Base-by-base conservation (phyloP, 2,888 invertebrate genomes). In the Punctoribates punctum region DNA sequence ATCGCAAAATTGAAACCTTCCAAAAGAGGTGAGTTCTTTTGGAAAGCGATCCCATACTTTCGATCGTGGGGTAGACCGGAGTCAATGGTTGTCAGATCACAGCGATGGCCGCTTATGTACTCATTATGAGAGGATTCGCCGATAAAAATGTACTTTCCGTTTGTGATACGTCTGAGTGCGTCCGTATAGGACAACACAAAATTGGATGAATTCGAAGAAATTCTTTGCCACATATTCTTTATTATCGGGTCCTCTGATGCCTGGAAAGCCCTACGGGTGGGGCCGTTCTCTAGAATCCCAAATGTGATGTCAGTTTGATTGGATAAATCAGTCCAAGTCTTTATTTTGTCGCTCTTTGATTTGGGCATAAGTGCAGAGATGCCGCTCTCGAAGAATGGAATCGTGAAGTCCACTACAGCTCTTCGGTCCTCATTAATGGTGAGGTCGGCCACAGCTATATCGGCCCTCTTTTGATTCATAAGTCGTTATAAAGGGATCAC, bases 151-250 rank as follows among this genome's bases (percentile, higher is more conserved):
- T 67, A 67, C 4, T 67, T 42, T 38, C 67, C 67, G 11, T 20
- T 29, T 67, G 67, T 67, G 38, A 67, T 67, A 67, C 67, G 67
- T 67, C 67, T 67, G 34, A 67, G 34, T 17, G 67, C 67, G 34
- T 67, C 42, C 38, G 67, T 67, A 42, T 67, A 67, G 1, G 67
- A 67, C 34, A 67, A 20, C 9, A 67, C 67, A 67, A 67, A 67
- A 20, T 67, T 67, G 0, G 38, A 42, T 5, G 67, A 38, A 67
- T 67, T 67, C 3, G 38, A 67, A n/a, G 67, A 38, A 17, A 67
- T 67, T 17, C 8, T 67, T 67, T 42, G 67, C 67, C 67, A 67
- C 67, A 67, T 38, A 9, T 67, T 20, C 11, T 23, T 67, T 5
- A 67, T 42, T 5, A 67, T 20, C 11, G 67, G 67, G 17, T 67